These are phyloP conservation scores for Macrotus californicus DNA, from an alignment of 2,113 vertebrate genomes.

Conservation along the genomic window DNA sequence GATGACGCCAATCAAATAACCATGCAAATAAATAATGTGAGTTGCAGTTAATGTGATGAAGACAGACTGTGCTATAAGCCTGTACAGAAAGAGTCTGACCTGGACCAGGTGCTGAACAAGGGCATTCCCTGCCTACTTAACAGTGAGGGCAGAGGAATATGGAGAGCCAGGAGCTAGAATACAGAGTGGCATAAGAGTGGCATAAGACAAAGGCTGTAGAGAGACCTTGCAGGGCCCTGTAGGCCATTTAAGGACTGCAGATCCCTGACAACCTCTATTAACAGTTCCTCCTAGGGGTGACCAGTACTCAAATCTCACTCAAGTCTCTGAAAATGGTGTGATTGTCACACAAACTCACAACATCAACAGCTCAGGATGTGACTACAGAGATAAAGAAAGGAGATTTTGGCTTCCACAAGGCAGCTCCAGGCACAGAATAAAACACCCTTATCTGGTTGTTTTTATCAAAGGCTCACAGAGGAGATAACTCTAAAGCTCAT, in stretches of 20 bases:
- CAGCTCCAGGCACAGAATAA: not conserved
- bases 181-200: not conserved
- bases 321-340: not conserved
- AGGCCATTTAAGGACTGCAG: not conserved
- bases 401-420: not conserved
- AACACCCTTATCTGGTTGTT: not conserved
- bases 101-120: not conserved
- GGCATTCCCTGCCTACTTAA: not conserved
- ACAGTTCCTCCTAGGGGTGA: not conserved
- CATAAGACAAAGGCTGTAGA: not conserved
- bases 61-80: not conserved
- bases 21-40: too few relatives aligned
- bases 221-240: not conserved
- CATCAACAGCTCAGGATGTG: not conserved
- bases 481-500: not conserved
- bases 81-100: not conserved
- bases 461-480: not conserved
- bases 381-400: not conserved
- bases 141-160: fast-evolving
- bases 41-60: not conserved
- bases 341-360: not conserved
- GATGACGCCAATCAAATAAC: not conserved
- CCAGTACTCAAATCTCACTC: not conserved
- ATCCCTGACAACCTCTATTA: not conserved
- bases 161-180: not conserved